phyloP scores from a whole-genome alignment of 2,888 invertebrate species.

The Dryomyza anilis region DNA sequence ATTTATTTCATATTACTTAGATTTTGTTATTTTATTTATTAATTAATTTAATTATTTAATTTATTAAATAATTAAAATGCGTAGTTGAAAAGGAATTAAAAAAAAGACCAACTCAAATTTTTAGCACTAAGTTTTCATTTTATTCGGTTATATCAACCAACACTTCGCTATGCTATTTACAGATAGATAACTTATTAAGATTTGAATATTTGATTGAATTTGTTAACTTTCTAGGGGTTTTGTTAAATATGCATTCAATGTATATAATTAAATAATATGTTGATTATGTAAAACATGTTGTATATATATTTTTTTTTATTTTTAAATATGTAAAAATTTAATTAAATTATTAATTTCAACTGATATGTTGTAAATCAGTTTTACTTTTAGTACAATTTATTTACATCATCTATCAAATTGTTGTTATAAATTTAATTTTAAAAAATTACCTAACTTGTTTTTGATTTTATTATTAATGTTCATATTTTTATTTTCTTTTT shows the following conservation, averaged over 20 bases:
- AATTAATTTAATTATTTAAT: too few species aligned
- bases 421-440: slow-evolving; percentile 4
- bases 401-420: not conserved
- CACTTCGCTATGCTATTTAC: not conserved
- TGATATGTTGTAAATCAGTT: slow-evolving; percentile 9
- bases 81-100: too few species aligned
- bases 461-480: too few species aligned
- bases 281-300: not conserved
- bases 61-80: too few species aligned
- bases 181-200: not conserved
- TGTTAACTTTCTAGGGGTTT: slow-evolving; percentile 13
- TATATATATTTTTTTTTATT: not conserved
- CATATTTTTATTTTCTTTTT: not conserved
- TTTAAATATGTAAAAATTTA: not conserved
- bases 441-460: slow-evolving; percentile 9
- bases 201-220: slow-evolving; percentile 11
- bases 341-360: slow-evolving; percentile 2
- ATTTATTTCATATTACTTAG: too few species aligned
- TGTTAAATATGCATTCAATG: not conserved
- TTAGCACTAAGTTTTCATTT: slow-evolving; percentile 12
- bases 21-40: too few species aligned
- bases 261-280: not conserved
- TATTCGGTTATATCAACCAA: slow-evolving; percentile 8
- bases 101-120: too few species aligned
- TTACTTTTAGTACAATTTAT: not conserved